Conservation (phyloP, 2,113 vertebrate genomes). For the Festucalex cinctus region DNA sequence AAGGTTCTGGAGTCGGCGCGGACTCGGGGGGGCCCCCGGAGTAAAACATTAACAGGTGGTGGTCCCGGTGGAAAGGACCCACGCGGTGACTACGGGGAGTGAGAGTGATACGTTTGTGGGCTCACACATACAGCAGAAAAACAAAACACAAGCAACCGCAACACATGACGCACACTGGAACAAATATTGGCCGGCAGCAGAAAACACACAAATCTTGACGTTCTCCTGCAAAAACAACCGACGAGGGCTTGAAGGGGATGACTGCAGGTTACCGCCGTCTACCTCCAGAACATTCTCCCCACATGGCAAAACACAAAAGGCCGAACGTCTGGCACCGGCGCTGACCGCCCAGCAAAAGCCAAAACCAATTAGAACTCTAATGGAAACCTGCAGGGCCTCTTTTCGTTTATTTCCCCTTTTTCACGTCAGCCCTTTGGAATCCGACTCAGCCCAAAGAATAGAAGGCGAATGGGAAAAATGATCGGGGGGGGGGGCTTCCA, state of each 20-base stretch:
- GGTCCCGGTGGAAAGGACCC: constrained; percentile 64
- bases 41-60: constrained; percentile 73
- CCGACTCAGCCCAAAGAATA: constrained; percentile 63
- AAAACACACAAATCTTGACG: background rate
- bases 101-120: constrained; percentile 58
- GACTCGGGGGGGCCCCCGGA: constrained; percentile 52
- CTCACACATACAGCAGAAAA: constrained; percentile 27
- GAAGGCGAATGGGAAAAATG: constrained; percentile 49
- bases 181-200: background rate
- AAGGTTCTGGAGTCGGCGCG: constrained; percentile 59
- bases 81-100: constrained; percentile 65
- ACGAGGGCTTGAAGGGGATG: constrained; percentile 15
- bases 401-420: constrained; percentile 75
- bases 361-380: constrained; percentile 77
- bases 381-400: constrained; percentile 76
- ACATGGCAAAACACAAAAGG: constrained; percentile 67
- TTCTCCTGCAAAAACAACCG: background rate
- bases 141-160: constrained; percentile 42
- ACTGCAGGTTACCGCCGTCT: constrained; percentile 39
- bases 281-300: constrained; percentile 63
- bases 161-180: constrained; percentile 36
- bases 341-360: constrained; percentile 61
- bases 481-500: constrained; percentile 20
- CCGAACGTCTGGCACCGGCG: constrained; percentile 61
- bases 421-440: constrained; percentile 76